These are phyloP conservation scores for Drosophila lowei DNA, from an alignment of 1,140 invertebrate species.

Conservation along the genomic window DNA sequence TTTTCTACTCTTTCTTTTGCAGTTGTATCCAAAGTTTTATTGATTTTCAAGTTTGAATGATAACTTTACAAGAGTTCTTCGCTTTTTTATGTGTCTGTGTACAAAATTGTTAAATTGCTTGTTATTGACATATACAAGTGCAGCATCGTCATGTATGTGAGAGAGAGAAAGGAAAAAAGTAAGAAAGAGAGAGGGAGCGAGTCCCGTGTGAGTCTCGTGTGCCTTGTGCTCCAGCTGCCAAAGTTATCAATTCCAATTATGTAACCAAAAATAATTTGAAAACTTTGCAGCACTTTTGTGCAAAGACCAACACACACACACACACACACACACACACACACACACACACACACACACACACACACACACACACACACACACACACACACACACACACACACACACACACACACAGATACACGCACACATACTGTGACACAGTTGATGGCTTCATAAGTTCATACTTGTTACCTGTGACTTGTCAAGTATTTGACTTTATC, in stretches of 20 bases:
- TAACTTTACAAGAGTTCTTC: constrained; percentile 77
- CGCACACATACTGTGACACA: constrained; percentile 29
- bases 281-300: constrained; percentile 74
- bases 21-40: constrained; percentile 77
- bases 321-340: constrained; percentile 13
- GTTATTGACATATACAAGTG: constrained; percentile 78
- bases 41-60: constrained; percentile 82
- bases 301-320: constrained; percentile 58
- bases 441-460: constrained; percentile 74
- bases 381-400: constrained; percentile 30
- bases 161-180: not conserved
- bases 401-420: constrained; percentile 12
- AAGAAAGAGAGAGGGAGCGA: not conserved
- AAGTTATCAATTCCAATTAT: constrained; percentile 82
- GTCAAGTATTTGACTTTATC: constrained; percentile 82
- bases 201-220: not conserved
- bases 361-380: constrained; percentile 20
- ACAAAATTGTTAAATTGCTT: constrained; percentile 79
- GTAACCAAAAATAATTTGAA: constrained; percentile 82
- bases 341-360: constrained; percentile 15
- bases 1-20: constrained; percentile 24
- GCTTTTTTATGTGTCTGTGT: constrained; percentile 52
- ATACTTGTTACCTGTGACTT: constrained; percentile 79
- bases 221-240: constrained; percentile 42
- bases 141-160: constrained; percentile 16